Base-by-base conservation (phyloP, 2,113 vertebrate genomes). In the Sprattus sprattus region DNA sequence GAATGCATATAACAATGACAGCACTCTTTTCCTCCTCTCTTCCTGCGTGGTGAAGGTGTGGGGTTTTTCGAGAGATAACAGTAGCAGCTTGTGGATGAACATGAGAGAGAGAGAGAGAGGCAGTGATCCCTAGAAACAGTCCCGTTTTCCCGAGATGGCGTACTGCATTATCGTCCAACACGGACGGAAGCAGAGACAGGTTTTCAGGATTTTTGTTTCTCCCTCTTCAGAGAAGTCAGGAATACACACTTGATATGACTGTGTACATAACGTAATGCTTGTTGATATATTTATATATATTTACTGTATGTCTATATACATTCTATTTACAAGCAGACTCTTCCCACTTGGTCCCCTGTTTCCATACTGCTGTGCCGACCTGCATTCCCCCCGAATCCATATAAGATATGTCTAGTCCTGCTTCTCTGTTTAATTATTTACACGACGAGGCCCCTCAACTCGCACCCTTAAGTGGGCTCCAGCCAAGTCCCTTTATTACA, bases 1-100 rank as follows among this genome's bases (percentile, higher is more conserved):
- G 94, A 97, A 97, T 95, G 96, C 95, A 97, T 94, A 95, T 95
- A 95, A 94, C 96, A 97, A 96, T 96, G 71, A 78, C 9, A 78
- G 71, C 71, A 78, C 15, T 89, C 80, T 88, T 8, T 88, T 81
- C 71, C 71, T 78, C 71, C 28, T 11, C 16, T 32, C 13, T 11
- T 78, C 71, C 28, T 88, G 20, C 90, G 83, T 57, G 20, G n/a
- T 67, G 54, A 16, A n/a, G 57, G 57, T 81, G 71, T 64, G 80
- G 18, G 15, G 20, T 18, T 60, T 60, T 60, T 20, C 54, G 32
- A 78, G 71, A 28, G 28, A 32, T 28, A 78, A 78, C 71, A 78
- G 71, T 78, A 78, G 71, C 71, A 78, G 71, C 71, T 78, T 78
- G 71, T 87, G 86, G 85, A 85, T 93, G 91, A 89, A 87, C 92